Conservation (phyloP, 2,888 invertebrate species). For the Acronicta alni region DNA sequence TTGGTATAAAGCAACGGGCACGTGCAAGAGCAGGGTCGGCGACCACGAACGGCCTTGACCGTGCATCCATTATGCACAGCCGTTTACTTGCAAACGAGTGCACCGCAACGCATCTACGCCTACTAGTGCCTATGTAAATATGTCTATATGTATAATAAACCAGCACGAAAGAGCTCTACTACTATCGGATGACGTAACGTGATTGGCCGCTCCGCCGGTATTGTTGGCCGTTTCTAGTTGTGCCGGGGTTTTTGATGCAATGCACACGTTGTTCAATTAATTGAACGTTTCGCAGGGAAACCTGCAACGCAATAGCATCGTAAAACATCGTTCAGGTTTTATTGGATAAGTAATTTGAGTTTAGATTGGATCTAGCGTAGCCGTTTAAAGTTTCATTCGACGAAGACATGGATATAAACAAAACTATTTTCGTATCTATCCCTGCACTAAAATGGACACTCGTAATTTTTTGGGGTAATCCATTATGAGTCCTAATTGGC, state of each 20-base stretch:
- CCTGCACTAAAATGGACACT: not conserved
- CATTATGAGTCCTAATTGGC: not conserved
- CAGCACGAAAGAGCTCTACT: constrained; percentile 58
- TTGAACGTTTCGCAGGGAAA: constrained; percentile 50
- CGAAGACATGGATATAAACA: constrained; percentile 12
- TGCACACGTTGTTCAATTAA: constrained; percentile 56
- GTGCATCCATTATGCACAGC: constrained; percentile 86
- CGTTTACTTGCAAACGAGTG: constrained; percentile 86
- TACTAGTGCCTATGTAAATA: constrained; percentile 65
- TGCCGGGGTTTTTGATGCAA: constrained; percentile 50
- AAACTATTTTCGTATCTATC: not conserved
- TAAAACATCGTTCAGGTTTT: constrained; percentile 46
- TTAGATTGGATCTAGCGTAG: constrained; percentile 34
- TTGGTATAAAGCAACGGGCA: constrained; percentile 80
- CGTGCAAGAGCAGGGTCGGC: constrained; percentile 78
- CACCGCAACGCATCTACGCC: constrained; percentile 79
- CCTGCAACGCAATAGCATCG: constrained; percentile 46
- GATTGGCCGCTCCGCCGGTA: constrained; percentile 51
- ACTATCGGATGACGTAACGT: constrained; percentile 55
- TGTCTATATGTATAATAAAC: constrained; percentile 56
- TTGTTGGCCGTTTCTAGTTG: constrained; percentile 56
- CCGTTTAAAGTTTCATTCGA: constrained; percentile 25
- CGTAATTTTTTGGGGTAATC: not conserved
- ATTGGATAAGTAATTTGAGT: constrained; percentile 46
- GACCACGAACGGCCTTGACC: constrained; percentile 84